Evolutionary conservation across 2,888 invertebrate genomes (phyloP), one percentile per base, ranked within the genome.

Genomic region (Meloe dianella): DNA sequence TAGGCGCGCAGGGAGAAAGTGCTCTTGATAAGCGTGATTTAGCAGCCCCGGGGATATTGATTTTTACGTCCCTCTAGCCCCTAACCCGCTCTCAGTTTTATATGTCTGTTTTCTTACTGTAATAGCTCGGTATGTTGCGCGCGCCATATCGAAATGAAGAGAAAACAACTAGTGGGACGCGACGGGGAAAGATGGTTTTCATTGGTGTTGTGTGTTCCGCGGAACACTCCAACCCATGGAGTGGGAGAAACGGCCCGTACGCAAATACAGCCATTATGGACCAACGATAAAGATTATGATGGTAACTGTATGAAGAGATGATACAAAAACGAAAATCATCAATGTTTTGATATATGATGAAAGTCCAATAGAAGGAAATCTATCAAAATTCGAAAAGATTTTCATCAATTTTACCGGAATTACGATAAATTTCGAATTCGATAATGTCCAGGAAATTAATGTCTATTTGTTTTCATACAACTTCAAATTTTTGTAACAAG

Each of bases 31-130:
- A 85, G 85, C 89, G 89, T 90, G 90, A 90, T 90, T 90, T 90
- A 90, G 89, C 89, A 89, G 89, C 89, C 89, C 89, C 89, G 89
- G 86, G 89, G 89, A 89, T 84, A 84, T 84, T 84, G 84, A 84
- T 84, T 84, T 85, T 85, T 85, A 83, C 84, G 83, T 81, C 83
- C 82, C 84, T 80, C 82, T 76, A 77, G 79, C 82, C 82, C 82
- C 81, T 79, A 80, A 80, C 82, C 81, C 82, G 79, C 84, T 81
- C 83, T 81, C 84, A 84, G 84, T 85, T 85, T 85, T 85, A 84
- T 85, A 85, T 85, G 85, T 85, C 85, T 85, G 85, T 85, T 85
- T 85, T 85, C 85, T 85, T 85, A 85, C 85, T 84, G 85, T 85
- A 85, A 85, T 85, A 84, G 85, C 84, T 85, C 82, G 83, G 81